phyloP scores from a whole-genome alignment of 2,888 invertebrate species.

The Clitarchus hookeri region DNA sequence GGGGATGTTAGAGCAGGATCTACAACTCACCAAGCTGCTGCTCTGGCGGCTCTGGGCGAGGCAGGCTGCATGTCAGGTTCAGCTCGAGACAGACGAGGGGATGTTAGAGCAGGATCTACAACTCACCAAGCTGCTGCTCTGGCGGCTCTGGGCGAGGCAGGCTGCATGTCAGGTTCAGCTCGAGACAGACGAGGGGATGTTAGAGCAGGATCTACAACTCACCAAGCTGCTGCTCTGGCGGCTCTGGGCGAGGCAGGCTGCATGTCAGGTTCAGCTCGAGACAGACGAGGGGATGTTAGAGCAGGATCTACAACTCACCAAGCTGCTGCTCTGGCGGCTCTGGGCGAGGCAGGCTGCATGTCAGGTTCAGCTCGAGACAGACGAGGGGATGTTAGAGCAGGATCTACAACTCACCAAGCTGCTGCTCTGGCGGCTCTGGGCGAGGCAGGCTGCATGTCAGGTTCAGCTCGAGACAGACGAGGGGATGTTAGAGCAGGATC shows the following conservation, averaged over 20 bases:
- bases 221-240: slow-evolving; percentile 36
- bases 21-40: slow-evolving; percentile 33
- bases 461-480: slow-evolving; percentile 65
- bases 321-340: slow-evolving; percentile 36
- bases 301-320: slow-evolving; percentile 32
- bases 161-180: slow-evolving; percentile 63
- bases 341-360: slow-evolving; percentile 47
- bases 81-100: slow-evolving; percentile 60
- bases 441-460: slow-evolving; percentile 52
- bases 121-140: slow-evolving; percentile 37
- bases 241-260: slow-evolving; percentile 47
- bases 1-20: slow-evolving; percentile 6
- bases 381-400: no score
- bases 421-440: slow-evolving; percentile 37
- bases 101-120: not conserved
- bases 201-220: slow-evolving; percentile 25
- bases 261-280: slow-evolving; percentile 66
- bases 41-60: slow-evolving; percentile 38
- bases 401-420: slow-evolving; percentile 35
- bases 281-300: slow-evolving; percentile 50
- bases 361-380: slow-evolving; percentile 69
- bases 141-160: slow-evolving; percentile 44
- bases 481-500: slow-evolving; percentile 6
- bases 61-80: slow-evolving; percentile 59
- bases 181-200: slow-evolving; percentile 55